phyloP scores from a whole-genome alignment of 2,888 invertebrate genomes.

The Ormyrus thymus region DNA sequence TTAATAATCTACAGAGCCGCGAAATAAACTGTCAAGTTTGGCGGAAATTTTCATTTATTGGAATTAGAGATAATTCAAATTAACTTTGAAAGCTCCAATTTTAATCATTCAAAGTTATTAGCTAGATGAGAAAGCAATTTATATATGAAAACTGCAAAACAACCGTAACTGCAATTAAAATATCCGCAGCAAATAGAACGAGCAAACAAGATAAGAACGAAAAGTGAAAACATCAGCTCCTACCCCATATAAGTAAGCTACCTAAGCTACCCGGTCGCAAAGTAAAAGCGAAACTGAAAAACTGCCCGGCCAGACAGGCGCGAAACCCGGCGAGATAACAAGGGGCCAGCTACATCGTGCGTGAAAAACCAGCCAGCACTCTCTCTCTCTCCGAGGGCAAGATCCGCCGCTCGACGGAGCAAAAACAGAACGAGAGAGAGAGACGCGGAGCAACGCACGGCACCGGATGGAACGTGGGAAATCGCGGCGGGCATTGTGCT shows the following conservation, averaged over 20 bases:
- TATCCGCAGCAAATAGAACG: constrained; percentile 1
- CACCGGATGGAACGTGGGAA: constrained; percentile 58
- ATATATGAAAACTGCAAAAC: neutral
- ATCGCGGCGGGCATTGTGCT: constrained; percentile 55
- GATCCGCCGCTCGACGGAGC: too few relatives aligned
- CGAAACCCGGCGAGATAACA: constrained; percentile 28
- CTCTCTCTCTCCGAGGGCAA: neutral
- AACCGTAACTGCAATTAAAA: neutral
- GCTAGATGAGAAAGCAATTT: too few relatives aligned
- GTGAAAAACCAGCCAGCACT: constrained; percentile 8
- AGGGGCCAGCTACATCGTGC: constrained; percentile 24
- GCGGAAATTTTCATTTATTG: too few relatives aligned
- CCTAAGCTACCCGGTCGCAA: neutral
- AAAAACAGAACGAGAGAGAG: neutral
- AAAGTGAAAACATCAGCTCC: constrained; percentile 31
- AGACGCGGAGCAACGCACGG: constrained; percentile 56
- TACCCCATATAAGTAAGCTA: too few relatives aligned
- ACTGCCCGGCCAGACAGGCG: neutral
- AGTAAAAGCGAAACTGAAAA: constrained; percentile 11
- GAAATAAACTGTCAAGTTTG: too few relatives aligned
- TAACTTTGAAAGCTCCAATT: too few relatives aligned
- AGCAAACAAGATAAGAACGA: constrained; percentile 37
- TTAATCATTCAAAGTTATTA: too few relatives aligned
- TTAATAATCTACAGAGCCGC: too few relatives aligned
- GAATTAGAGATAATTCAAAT: too few relatives aligned